phyloP scores from a whole-genome alignment of 2,888 invertebrate genomes.

The Hemistola chrysoprasaria region DNA sequence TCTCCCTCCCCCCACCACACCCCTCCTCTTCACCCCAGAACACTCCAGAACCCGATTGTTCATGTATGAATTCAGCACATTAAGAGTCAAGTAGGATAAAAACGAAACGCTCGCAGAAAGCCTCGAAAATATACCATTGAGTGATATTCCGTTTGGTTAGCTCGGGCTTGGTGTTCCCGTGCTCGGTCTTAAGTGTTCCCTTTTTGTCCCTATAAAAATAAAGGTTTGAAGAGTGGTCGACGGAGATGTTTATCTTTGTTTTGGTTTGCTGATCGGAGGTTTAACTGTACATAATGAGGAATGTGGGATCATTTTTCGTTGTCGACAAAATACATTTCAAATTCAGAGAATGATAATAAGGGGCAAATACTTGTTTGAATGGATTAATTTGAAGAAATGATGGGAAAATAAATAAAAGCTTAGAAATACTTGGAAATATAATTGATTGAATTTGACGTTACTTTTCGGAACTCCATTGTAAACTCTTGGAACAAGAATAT shows the following conservation, averaged over 20 bases:
- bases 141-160: slow-evolving; percentile 57
- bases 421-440: too few species aligned
- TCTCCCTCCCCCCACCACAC: slow-evolving; percentile 34
- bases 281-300: background rate
- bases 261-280: slow-evolving; percentile 17
- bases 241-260: slow-evolving; percentile 16
- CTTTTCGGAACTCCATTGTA: too few species aligned
- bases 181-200: slow-evolving; percentile 36
- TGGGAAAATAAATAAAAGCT: too few species aligned
- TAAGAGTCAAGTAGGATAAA: slow-evolving; percentile 85
- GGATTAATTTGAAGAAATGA: too few species aligned
- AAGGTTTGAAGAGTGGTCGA: slow-evolving; percentile 16
- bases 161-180: slow-evolving; percentile 30
- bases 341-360: too few species aligned
- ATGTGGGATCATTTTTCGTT: too few species aligned
- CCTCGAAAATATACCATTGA: slow-evolving; percentile 68
- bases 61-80: slow-evolving; percentile 89
- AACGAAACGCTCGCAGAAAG: slow-evolving; percentile 72
- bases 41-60: slow-evolving; percentile 78
- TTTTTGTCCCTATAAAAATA: slow-evolving; percentile 34
- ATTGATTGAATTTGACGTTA: too few species aligned
- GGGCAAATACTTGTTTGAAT: too few species aligned
- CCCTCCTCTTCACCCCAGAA: slow-evolving; percentile 38
- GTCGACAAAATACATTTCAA: too few species aligned
- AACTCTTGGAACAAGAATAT: too few species aligned